These are phyloP conservation scores for Indicator indicator DNA, from an alignment of 2,113 vertebrate genomes.

Conservation along the genomic window DNA sequence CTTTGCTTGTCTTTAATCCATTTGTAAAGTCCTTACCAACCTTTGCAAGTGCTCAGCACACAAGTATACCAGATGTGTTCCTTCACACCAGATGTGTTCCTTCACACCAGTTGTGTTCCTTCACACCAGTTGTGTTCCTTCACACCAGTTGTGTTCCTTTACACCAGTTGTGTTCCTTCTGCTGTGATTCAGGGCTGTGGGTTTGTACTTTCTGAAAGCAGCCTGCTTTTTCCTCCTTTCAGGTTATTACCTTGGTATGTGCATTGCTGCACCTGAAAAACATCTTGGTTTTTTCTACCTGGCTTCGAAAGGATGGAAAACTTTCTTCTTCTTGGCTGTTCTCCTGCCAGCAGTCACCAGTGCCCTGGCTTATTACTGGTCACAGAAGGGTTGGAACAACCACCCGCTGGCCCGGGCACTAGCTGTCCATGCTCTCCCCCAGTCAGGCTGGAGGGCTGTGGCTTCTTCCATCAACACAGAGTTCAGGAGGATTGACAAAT, in stretches of 20 bases:
- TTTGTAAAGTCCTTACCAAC: not conserved
- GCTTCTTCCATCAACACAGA: conserved; percentile 89
- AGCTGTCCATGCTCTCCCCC: conserved; percentile 75
- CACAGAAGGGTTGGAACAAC: conserved; percentile 77
- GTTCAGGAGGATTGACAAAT: conserved; percentile 93
- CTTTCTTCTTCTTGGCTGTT: conserved; percentile 79
- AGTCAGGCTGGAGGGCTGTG: conserved; percentile 82
- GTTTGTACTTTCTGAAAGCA: not conserved
- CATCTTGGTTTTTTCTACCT: conserved; percentile 76
- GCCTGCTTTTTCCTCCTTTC: not conserved
- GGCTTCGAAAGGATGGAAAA: conserved; percentile 80
- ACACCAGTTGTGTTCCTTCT: no score
- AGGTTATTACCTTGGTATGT: conserved; percentile 96
- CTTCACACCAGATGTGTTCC: not conserved
- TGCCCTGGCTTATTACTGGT: conserved; percentile 85
- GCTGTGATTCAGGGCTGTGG: not conserved
- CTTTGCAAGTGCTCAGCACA: not conserved
- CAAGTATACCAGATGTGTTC: not conserved
- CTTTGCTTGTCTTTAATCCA: not conserved
- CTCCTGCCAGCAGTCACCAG: conserved; percentile 74
- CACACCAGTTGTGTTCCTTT: no score
- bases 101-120: no score
- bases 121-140: no score
- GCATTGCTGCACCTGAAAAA: conserved; percentile 89
- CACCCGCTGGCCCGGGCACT: conserved; percentile 85